Base-by-base conservation (phyloP, 2,113 vertebrate species). In the Podilymbus podiceps region DNA sequence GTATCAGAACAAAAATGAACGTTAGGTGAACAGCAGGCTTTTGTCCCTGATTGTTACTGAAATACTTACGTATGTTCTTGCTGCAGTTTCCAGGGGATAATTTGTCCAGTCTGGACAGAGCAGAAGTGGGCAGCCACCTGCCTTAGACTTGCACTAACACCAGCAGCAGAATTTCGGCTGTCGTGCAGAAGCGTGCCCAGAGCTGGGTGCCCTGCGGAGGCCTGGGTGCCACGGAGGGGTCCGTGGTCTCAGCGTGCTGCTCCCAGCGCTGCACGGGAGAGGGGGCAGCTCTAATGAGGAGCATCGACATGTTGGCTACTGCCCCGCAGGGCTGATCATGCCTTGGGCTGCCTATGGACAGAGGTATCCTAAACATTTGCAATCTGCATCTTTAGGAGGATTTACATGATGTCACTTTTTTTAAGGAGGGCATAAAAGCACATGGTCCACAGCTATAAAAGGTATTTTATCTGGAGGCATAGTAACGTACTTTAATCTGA, bases 191-290 rank as follows among this genome's bases (percentile, higher is more conserved):
- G 21, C 4, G 2, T 56, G 25, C 47, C 9, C 8, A 4, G 64
- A 59, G n/a, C 44, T 9, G 2, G 42, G 35, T 71, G 42, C 25
- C 18, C 22, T 7, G 2, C 3, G 2, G 20, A 38, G 68, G 27
- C 49, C 40, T 67, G 1, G 2, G 28, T 68, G 75, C 53, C 53
- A 3, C 2, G 12, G 22, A 88, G 74, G 22, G 15, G 22, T 14
- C 38, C 0, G 1, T 33, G 67, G 73, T 19, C 24, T 92, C 31
- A 16, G 9, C 3, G 0, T 38, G 40, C 17, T 79, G 52, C 62
- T 82, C 52, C 66, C 62, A 52, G 46, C 66, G 0, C 0, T n/a
- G 66, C 5, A 1, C 1, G 4, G 38, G 50, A 24, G 16, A 25
- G 3, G 16, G 14, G 20, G 19, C 12, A 47, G 58, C 67, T 62